Base-by-base conservation (phyloP, 2,113 vertebrate species). In the Psittacus erithacus region DNA sequence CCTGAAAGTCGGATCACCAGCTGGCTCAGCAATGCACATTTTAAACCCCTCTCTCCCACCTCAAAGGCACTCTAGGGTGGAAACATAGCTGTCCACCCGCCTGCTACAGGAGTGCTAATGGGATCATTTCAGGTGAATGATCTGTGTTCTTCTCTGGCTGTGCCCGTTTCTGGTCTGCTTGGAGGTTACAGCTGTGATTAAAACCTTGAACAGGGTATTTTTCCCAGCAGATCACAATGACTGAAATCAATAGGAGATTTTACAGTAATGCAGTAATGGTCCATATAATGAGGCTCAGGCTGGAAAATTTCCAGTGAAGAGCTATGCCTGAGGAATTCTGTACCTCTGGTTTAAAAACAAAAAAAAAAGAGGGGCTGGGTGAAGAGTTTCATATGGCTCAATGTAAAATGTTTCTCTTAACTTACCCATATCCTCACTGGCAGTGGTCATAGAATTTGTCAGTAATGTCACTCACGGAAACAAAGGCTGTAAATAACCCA, bases 401-500 rank as follows among this genome's bases (percentile, higher is more conserved):
- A 1, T 65, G 38, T 53, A 85, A 91, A 80, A 82, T 18, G 4
- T 57, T 92, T 17, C 52, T 86, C 47, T 79, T 87, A 55, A 89
- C 62, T 60, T 86, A 57, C 43, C 71, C 19, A 20, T 55, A 71
- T 89, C 22, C 62, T 91, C 43, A 83, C 20, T 44, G 31, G 22
- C 38, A 47, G 29, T 11, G 17, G 46, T 57, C 33, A 31, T 17
- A 13, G 55, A 86, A 87, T 84, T 84, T 62, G 84, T 68, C 57
- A 76, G 35, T 73, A 91, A 71, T 44, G 77, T 68, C 65, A 84
- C 43, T 91, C 77, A 84, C 14, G 19, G 55, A 75, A 19, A 35
- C 65, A 84, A 91, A 93, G 28, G 43, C 65, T 87, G 81, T 84
- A 93, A 95, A 92, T 87, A 92, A 96, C 22, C 29, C 81, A 91